A percentile compares a stretch with the other conserved stretches of the same genome.
Conservation (phyloP, 2,797 vertebrate genomes). For the Brachymystax lenok region DNA sequence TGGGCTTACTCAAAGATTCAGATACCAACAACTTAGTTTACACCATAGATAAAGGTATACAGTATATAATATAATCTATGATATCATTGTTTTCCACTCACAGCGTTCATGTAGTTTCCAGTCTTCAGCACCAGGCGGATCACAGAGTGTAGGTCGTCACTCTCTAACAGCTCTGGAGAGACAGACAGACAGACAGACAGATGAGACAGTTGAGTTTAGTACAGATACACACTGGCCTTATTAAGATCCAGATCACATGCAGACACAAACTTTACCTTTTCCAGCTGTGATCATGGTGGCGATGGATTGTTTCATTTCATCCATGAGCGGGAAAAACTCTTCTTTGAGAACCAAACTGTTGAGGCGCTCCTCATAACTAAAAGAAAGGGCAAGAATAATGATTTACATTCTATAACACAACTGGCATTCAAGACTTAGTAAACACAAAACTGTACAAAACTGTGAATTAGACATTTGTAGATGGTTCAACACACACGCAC, state of each 20-base stretch:
- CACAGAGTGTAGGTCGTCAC: conserved; percentile 77
- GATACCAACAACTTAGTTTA: neutral
- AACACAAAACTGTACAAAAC: neutral
- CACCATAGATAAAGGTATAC: neutral
- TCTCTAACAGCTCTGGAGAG: conserved; percentile 76
- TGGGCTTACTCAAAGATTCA: neutral
- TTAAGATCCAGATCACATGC: neutral
- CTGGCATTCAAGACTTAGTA: neutral
- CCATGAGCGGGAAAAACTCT: conserved; percentile 78
- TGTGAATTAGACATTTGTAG: too few relatives aligned
- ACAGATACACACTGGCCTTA: neutral
- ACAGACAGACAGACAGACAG: too few relatives aligned
- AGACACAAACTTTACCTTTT: conserved; percentile 60
- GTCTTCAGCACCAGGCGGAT: conserved; percentile 82
- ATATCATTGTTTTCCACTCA: conserved; percentile 54
- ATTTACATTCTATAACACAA: neutral
- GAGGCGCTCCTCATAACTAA: conserved; percentile 78
- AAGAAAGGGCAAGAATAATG: conserved; percentile 10
- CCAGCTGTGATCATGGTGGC: conserved; percentile 72
- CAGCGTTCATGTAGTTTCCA: conserved; percentile 86
- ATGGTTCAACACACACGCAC: neutral
- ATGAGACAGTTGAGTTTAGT: neutral
- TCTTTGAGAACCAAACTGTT: conserved; percentile 80
- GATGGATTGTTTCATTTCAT: conserved; percentile 71
- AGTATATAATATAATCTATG: neutral